Base-by-base conservation (phyloP, 2,113 vertebrate species). In the Hydropotes inermis region DNA sequence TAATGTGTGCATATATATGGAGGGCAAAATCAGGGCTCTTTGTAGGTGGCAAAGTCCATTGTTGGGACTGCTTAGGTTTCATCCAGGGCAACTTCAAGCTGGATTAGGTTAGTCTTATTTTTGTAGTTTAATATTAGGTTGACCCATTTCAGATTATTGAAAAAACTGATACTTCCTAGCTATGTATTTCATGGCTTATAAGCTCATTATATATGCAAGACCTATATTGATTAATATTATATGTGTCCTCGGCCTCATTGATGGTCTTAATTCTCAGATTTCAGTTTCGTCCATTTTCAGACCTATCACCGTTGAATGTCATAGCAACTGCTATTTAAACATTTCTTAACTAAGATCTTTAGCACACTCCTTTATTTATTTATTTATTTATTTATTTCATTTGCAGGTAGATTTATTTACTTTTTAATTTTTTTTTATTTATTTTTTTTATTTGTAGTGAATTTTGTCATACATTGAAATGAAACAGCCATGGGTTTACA, bases 1-100 rank as follows among this genome's bases (percentile, higher is more conserved):
- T 39, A 47, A 13, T 17, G 6, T 0, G 7, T 14, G 4, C 3
- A 1, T 17, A 19, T 23, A 52, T 50, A 61, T 10, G 23, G 0
- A 2, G 13, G 10, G 8, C 1, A 0, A 36, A 9, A 83, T 50
- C 1, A 6, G 4, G 17, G 3, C 7, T 17, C 4, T 36, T 45
- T 25, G 3, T 6, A 36, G 60, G 27, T 21, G 19, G 19, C 17
- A 2, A 4, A 17, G 23, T 3, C 21, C 30, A 1, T 3, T 30
- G 2, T 36, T n/a, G 0, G 30, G 55, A 3, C 7, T 50, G 19
- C 21, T 57, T 3, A 28, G 55, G 5, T 64, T 91, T 95, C 2
- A 45, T 70, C 50, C 25, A 36, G 57, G 76, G 25, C 21, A 52
- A 17, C 25, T 15, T 57, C 6, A 58, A 33, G 19, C 5, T 23